Percentiles rank a stretch among this genome's conserved stretches.
phyloP scores from a whole-genome alignment of 2,797 vertebrate species.

The Pipistrellus pygmaeus region DNA sequence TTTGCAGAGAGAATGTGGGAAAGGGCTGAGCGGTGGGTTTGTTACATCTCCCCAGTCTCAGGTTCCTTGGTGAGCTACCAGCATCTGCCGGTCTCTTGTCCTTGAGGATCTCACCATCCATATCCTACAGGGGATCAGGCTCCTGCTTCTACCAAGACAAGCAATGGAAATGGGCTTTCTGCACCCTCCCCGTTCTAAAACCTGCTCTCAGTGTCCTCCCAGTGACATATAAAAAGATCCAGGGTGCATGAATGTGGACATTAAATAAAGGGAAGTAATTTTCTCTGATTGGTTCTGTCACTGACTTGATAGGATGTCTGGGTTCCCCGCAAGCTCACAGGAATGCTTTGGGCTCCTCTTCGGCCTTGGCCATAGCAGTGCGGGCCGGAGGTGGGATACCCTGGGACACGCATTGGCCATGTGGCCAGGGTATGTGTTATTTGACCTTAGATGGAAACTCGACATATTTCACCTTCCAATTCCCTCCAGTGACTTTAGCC shows the following conservation, averaged over 20 bases:
- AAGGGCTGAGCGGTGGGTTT: slow-evolving; percentile 21
- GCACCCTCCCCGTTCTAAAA: neutral
- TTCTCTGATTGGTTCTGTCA: slow-evolving; percentile 54
- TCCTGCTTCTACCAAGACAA: neutral
- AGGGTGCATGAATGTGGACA: slow-evolving; percentile 25
- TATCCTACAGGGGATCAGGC: neutral
- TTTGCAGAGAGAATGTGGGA: slow-evolving; percentile 32
- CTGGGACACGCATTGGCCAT: neutral
- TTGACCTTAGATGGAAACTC: neutral
- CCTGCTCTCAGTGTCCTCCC: neutral
- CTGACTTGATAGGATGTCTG: slow-evolving; percentile 33
- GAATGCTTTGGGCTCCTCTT: neutral
- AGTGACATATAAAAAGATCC: neutral
- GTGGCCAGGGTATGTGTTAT: neutral
- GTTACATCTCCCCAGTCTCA: neutral
- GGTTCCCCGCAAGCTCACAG: neutral
- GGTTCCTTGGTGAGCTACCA: slow-evolving; percentile 40
- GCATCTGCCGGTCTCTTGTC: neutral
- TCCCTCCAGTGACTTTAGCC: slow-evolving; percentile 9
- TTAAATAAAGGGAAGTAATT: slow-evolving; percentile 68
- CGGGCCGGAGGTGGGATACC: neutral
- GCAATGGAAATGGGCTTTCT: slow-evolving; percentile 3
- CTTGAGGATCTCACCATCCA: neutral
- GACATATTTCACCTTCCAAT: neutral
- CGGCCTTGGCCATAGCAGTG: neutral